Base-by-base conservation (phyloP, 2,888 invertebrate species). In the Apotomis capreana region DNA sequence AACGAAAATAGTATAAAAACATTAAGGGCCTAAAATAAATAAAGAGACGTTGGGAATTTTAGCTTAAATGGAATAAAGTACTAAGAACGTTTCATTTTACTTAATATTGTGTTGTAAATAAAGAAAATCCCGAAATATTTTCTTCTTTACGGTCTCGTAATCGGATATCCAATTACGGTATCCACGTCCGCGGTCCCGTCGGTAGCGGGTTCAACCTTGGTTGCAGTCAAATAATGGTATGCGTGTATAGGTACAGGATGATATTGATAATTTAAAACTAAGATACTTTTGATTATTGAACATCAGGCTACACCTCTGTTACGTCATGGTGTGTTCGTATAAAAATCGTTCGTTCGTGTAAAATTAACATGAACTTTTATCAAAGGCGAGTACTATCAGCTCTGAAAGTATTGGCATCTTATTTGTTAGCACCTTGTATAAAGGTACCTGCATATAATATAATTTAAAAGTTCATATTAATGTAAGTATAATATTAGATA, bases 131-230 rank as follows among this genome's bases (percentile, higher is more conserved):
- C 55, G 51, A 61, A 67, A 71, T 62, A 62, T 71, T 67, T 71
- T 71, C 68, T 68, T 61, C 46, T 68, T 68, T 44, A 58, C 55
- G 52, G 40, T 12, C 69, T 65, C 57, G 68, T 68, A 68, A 71
- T 57, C 58, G 58, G 68, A 71, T 68, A 71, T 58, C 68, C 71
- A 71, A 68, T 71, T 68, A 71, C 55, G 51, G 40, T 68, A 68
- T 55, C 65, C 6, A 61, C 37, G 49, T 51, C 55, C 61, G 13
- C 12, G 54, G 26, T 36, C 26, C 5, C 40, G 5, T 0, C 40
- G 15, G 15, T 9, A 51, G 54, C 13, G 57, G 13, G 9, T 55
- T 57, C 37, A 49, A 36, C n/a, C 62, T 26, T 51, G n/a, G 15
- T 10, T 26, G 57, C 51, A 13, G 37, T 13, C 4, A 26, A 44